Percentiles rank a stretch among this genome's conserved stretches.
Conservation (phyloP, 2,797 vertebrate genomes). For the Lacerta viridis region DNA sequence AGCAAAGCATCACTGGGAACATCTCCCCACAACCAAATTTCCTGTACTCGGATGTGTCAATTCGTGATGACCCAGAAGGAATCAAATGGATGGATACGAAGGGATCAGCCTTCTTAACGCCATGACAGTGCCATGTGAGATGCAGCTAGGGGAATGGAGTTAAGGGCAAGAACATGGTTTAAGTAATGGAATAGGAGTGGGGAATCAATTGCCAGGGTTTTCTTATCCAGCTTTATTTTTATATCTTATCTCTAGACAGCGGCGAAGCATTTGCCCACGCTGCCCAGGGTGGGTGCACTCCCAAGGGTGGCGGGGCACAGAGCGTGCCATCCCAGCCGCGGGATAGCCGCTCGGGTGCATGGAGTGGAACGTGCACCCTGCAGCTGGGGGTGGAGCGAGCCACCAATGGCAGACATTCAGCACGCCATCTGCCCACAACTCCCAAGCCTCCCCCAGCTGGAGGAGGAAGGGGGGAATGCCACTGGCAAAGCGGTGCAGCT, state of each 20-base stretch:
- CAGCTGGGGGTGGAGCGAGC: too few species aligned
- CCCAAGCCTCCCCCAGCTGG: too few species aligned
- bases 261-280: too few species aligned
- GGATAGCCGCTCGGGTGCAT: too few species aligned
- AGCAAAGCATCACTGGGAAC: background rate
- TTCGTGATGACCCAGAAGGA: background rate
- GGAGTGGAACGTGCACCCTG: too few species aligned
- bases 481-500: fast-evolving
- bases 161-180: background rate
- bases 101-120: background rate
- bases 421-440: too few species aligned
- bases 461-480: too few species aligned
- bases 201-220: background rate
- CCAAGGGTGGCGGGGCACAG: too few species aligned
- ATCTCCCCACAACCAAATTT: background rate
- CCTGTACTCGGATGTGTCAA: background rate
- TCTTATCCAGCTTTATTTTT: background rate
- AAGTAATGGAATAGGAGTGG: background rate
- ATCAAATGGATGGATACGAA: background rate
- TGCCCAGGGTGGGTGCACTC: too few species aligned
- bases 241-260: too few species aligned
- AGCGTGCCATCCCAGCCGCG: too few species aligned
- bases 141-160: background rate
- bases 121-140: background rate
- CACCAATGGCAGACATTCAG: too few species aligned